phyloP scores from a whole-genome alignment of 2,888 invertebrate species.

The Troilus luridus region DNA sequence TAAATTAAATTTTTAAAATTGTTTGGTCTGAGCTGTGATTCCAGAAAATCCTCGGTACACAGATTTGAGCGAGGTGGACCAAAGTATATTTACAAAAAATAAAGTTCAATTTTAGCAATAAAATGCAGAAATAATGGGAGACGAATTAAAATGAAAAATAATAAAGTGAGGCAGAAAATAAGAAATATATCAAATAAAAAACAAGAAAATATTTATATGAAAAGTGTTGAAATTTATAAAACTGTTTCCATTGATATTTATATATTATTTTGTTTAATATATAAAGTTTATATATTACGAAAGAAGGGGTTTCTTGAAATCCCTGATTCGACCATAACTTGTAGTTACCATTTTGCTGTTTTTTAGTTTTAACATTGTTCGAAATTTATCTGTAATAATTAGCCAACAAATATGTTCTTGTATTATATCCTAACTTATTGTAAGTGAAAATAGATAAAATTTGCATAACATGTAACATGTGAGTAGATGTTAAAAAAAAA shows the following conservation, averaged over 20 bases:
- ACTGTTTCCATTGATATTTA: not conserved
- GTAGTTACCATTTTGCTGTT: conserved; percentile 45
- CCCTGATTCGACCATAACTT: conserved; percentile 24
- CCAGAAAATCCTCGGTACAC: not conserved
- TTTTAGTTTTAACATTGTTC: conserved; percentile 29
- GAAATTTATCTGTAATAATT: conserved; percentile 9
- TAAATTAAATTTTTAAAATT: not conserved
- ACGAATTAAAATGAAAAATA: conserved; percentile 2
- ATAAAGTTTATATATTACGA: not conserved
- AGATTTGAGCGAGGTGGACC: conserved; percentile 30
- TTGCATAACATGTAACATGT: conserved; percentile 7
- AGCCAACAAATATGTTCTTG: conserved; percentile 42
- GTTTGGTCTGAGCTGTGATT: conserved; percentile 18
- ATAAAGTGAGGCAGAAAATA: not conserved
- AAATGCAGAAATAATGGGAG: not conserved
- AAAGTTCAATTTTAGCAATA: conserved; percentile 47
- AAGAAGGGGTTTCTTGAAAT: not conserved
- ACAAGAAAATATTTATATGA: not conserved
- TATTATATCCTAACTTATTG: conserved; percentile 3
- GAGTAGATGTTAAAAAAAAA: conserved; percentile 15
- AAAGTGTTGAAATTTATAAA: not conserved
- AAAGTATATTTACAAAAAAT: conserved; percentile 9
- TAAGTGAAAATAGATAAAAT: not conserved
- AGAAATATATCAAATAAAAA: not conserved
- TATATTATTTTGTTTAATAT: conserved; percentile 19